Base-by-base conservation (phyloP, 2,888 invertebrate species). In the Zygogramma bicolorata region DNA sequence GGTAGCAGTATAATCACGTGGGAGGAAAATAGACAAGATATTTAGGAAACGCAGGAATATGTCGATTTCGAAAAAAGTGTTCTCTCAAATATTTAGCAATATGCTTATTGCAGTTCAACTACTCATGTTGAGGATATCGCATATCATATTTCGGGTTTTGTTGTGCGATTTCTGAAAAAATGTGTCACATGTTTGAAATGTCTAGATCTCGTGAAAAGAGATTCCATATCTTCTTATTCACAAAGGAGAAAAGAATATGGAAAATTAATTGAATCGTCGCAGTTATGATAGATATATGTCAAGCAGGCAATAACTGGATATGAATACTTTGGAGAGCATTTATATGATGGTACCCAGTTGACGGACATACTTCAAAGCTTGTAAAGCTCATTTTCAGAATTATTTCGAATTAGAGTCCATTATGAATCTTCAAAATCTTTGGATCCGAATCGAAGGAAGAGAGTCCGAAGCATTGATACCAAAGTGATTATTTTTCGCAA, bases 131-230 rank as follows among this genome's bases (percentile, higher is more conserved):
- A 49, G 22, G 65, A 65, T 65, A 31, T 65, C n/a, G 46, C 46
- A n/a, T 13, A 15, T 6, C 46, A 65, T 42, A 46, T 65, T 18
- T 65, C 46, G 3, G 65, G 65, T 20, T 65, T 65, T 65, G 49
- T 65, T 29, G 49, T 49, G 2, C 42, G 46, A 65, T 46, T 42
- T 46, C 13, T 1, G 10, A 65, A 65, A 49, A 65, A 65, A 20
- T 49, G 65, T 10, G 18, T 65, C 3, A 22, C 29, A 8, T 65
- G 65, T 34, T 18, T 15, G 8, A 15, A 20, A 42, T 63, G 29
- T 63, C 13, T 63, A 7, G 53, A n/a, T 7, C 53, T 53, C 3
- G 15, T 53, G 20, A 0, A 53, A 53, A 13, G 10, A 18, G 20
- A 53, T 10, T 13, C 13, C 13, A 53, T 20, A 3, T 53, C 13